These are phyloP conservation scores for Mesorhabditis sp. DNA, from an alignment of 2,888 invertebrate genomes.

Conservation along the genomic window DNA sequence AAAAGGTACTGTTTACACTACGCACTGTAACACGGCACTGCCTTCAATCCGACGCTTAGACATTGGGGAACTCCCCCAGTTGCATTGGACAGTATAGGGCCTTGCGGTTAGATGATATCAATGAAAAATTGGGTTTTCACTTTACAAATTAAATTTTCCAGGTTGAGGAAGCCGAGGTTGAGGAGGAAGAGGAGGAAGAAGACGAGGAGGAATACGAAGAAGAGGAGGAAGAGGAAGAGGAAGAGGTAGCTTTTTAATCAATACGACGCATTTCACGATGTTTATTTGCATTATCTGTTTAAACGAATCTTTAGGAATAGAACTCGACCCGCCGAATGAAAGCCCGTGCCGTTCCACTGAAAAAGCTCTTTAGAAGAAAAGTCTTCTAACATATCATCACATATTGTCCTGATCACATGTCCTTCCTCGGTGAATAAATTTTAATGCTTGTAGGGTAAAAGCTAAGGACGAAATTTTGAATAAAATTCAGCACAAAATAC, in stretches of 20 bases:
- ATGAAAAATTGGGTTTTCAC: too few species aligned
- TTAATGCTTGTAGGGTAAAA: too few species aligned
- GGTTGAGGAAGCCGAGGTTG: constrained; percentile 18
- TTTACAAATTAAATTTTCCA: too few species aligned
- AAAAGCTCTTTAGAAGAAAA: constrained; percentile 5
- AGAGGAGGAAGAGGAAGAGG: constrained; percentile 34
- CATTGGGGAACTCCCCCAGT: too few species aligned
- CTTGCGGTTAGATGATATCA: too few species aligned
- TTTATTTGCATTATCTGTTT: background rate
- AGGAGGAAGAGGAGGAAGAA: constrained; percentile 32
- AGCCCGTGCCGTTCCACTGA: background rate
- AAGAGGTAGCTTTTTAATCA: constrained; percentile 14
- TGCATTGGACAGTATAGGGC: too few species aligned
- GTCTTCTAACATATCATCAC: background rate
- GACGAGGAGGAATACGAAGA: constrained; percentile 39
- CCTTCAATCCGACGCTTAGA: too few species aligned
- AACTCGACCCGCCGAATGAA: background rate
- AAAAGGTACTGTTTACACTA: constrained; percentile 14
- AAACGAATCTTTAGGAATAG: background rate
- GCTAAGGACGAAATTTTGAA: too few species aligned
- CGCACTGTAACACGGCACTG: too few species aligned
- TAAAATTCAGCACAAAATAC: too few species aligned
- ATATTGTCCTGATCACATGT: too few species aligned
- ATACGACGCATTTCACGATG: background rate
- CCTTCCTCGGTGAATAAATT: too few species aligned